Evolutionary conservation across 2,113 vertebrate species (phyloP).

Genomic region (Potamarius usumacintae): DNA sequence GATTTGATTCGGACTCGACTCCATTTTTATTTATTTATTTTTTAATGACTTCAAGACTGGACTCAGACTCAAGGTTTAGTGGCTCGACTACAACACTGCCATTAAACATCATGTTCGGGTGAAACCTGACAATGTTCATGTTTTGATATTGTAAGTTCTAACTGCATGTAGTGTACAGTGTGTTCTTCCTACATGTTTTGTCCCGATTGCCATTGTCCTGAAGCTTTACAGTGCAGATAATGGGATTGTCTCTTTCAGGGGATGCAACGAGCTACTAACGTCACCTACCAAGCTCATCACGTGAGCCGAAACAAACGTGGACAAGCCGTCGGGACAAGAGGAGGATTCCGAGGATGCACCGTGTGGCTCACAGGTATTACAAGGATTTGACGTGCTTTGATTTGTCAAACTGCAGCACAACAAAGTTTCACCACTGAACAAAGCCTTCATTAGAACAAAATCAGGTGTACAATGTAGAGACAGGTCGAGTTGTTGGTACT

Average conservation of each 20-base stretch:
- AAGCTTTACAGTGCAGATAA: neutral
- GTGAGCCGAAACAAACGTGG: conserved; percentile 97
- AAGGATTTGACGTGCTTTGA: neutral
- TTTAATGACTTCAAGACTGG: too few relatives aligned
- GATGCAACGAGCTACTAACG: conserved; percentile 95
- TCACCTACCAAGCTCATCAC: conserved; percentile 97
- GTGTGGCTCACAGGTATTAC: conserved; percentile 93
- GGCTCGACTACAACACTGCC: too few relatives aligned
- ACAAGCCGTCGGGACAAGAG: conserved; percentile 93
- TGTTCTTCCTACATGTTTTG: neutral
- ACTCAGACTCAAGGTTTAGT: too few relatives aligned
- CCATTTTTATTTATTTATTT: too few relatives aligned
- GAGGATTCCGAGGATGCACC: conserved; percentile 95
- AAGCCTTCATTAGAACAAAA: neutral
- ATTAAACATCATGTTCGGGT: neutral
- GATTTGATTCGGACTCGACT: too few relatives aligned
- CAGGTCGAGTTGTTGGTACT: neutral
- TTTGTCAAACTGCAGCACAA: neutral
- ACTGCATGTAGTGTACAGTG: neutral
- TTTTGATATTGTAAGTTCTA: neutral
- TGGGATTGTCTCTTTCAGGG: conserved; percentile 73
- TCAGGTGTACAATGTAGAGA: neutral
- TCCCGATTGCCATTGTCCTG: too few relatives aligned
- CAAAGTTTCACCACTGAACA: neutral
- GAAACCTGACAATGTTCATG: neutral